A percentile compares a stretch with the other conserved stretches of the same genome.
phyloP scores from a whole-genome alignment of 2,888 invertebrate species.

The Mellilla xanthometata region DNA sequence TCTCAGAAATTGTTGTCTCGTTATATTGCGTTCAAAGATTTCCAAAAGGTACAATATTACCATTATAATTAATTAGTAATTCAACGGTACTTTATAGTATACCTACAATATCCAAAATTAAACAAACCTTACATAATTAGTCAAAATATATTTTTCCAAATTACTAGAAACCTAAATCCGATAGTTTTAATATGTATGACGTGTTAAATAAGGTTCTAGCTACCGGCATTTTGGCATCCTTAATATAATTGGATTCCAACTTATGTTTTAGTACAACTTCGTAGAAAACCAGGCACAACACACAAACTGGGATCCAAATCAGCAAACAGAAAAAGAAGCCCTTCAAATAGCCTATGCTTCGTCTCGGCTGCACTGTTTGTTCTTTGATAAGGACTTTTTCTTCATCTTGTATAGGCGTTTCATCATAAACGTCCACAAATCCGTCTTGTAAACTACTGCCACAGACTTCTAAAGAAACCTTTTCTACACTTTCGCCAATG shows the following conservation, averaged over 20 bases:
- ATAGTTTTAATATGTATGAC: slow-evolving; percentile 37
- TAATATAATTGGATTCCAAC: too few relatives aligned
- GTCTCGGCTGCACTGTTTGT: slow-evolving; percentile 11
- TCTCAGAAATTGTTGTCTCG: too few relatives aligned
- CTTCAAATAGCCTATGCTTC: slow-evolving; percentile 47
- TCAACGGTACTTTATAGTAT: too few relatives aligned
- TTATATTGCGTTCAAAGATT: too few relatives aligned
- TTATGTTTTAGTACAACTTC: slow-evolving; percentile 44
- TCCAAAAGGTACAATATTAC: too few relatives aligned
- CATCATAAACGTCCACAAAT: background rate
- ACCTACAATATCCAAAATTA: too few relatives aligned
- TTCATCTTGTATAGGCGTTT: background rate
- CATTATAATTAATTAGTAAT: too few relatives aligned
- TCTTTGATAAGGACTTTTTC: background rate
- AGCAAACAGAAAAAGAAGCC: slow-evolving; percentile 53
- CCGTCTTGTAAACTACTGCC: background rate
- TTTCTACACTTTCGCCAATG: background rate
- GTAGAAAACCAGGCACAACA: slow-evolving; percentile 49
- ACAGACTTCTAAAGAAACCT: background rate
- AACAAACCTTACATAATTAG: too few relatives aligned
- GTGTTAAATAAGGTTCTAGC: slow-evolving; percentile 16
- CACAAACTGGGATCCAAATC: slow-evolving; percentile 53
- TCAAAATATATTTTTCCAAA: too few relatives aligned
- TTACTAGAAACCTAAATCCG: slow-evolving; percentile 63
- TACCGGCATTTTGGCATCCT: too few relatives aligned